phyloP scores from a whole-genome alignment of 92 coral and sea anemone species.

The Nematostella vectensis region DNA sequence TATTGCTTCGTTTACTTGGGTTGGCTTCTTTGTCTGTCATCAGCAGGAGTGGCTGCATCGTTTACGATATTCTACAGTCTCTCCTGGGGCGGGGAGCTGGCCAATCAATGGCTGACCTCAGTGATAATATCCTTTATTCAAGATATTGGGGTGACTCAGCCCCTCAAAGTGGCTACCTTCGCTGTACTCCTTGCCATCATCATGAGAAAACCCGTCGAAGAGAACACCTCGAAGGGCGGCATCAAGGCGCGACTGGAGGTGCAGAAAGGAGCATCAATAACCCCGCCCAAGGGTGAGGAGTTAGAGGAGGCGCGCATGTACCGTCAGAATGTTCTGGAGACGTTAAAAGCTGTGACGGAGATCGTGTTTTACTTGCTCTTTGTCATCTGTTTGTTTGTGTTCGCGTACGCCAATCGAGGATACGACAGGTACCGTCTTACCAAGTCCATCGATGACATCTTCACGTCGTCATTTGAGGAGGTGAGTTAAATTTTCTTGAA shows the following conservation, averaged over 20 bases:
- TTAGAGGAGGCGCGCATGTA: constrained; percentile 50
- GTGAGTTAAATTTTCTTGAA: too few species aligned
- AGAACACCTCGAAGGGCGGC: constrained; percentile 41
- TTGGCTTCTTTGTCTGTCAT: constrained; percentile 51
- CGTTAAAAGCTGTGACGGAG: constrained; percentile 55
- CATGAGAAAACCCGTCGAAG: constrained; percentile 72
- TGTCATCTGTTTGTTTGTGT: constrained; percentile 54
- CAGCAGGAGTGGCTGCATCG: constrained; percentile 42
- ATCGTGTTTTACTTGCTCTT: constrained; percentile 54
- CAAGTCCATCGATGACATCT: constrained; percentile 44
- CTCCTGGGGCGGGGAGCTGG: constrained; percentile 68
- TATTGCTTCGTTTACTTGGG: constrained; percentile 62
- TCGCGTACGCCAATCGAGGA: constrained; percentile 73
- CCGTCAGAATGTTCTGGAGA: constrained; percentile 54
- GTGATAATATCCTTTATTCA: constrained; percentile 60
- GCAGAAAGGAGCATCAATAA: constrained; percentile 24
- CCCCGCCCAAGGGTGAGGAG: constrained; percentile 61
- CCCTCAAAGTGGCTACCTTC: constrained; percentile 53
- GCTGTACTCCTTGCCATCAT: constrained; percentile 68
- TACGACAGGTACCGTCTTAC: constrained; percentile 67
- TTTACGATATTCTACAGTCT: constrained; percentile 68
- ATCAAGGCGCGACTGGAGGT: constrained; percentile 35
- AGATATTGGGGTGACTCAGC: constrained; percentile 75
- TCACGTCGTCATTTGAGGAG: constrained; percentile 59
- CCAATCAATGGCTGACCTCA: constrained; percentile 80